phyloP scores from a whole-genome alignment of 2,888 invertebrate species.

The Aphodius sticticus region DNA sequence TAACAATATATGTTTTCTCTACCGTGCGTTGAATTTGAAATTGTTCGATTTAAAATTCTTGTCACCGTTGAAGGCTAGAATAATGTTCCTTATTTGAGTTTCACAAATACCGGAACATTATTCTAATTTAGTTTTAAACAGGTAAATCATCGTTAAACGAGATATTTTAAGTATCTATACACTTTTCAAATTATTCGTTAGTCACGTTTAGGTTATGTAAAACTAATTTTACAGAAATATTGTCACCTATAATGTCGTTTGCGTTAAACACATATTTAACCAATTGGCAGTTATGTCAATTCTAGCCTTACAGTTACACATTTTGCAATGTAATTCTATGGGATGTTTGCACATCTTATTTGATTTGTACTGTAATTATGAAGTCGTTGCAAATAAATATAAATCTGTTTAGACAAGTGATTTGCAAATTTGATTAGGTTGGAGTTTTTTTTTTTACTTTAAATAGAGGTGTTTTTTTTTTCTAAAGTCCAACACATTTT shows the following conservation, averaged over 20 bases:
- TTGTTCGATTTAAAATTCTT: background rate
- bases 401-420: background rate
- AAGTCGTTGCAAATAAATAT: background rate
- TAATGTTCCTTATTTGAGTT: background rate
- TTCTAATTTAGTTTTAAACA: background rate
- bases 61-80: background rate
- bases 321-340: background rate
- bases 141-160: background rate
- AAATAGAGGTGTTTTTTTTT: too few relatives aligned
- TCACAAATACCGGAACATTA: background rate
- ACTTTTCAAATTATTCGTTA: too few relatives aligned
- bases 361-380: background rate
- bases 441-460: too few relatives aligned
- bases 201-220: too few relatives aligned
- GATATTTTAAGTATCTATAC: too few relatives aligned
- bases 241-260: background rate
- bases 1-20: too few relatives aligned
- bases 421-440: background rate
- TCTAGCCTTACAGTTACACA: background rate
- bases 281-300: background rate
- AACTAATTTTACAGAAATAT: background rate
- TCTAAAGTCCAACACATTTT: too few relatives aligned
- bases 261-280: too few relatives aligned
- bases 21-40: background rate
- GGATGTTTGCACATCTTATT: background rate